Evolutionary conservation across 35 echinoderm and acorn worm genomes (phyloP).

Genomic region (Heliocidaris tuberculata): DNA sequence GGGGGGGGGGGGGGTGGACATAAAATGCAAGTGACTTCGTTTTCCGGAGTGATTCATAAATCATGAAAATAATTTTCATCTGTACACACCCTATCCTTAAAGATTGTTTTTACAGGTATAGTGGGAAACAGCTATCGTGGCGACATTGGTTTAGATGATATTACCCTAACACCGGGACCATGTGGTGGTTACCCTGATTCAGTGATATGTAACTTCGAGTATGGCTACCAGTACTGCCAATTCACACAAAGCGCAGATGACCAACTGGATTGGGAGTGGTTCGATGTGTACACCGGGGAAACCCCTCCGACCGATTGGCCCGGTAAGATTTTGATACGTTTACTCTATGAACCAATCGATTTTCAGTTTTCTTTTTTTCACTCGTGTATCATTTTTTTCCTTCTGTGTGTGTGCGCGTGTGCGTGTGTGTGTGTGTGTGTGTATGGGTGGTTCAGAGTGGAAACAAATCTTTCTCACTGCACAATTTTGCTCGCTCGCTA

Average conservation of each 20-base stretch:
- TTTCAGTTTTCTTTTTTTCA: too few species aligned
- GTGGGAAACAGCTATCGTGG: slow-evolving; percentile 53
- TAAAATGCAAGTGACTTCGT: too few species aligned
- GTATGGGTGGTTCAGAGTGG: neutral
- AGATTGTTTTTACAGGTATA: slow-evolving; percentile 66
- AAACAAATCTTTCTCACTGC: neutral
- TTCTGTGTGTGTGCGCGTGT: too few species aligned
- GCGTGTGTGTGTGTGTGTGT: neutral
- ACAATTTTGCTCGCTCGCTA: neutral
- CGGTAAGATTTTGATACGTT: neutral
- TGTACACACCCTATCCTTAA: neutral
- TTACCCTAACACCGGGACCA: slow-evolving; percentile 35
- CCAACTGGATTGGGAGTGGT: slow-evolving; percentile 44
- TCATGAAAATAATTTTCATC: too few species aligned
- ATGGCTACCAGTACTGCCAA: neutral
- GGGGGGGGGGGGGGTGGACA: too few species aligned
- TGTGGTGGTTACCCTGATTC: slow-evolving; percentile 49
- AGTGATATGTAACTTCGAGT: slow-evolving; percentile 42
- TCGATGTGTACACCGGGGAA: slow-evolving; percentile 9
- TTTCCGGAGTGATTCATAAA: too few species aligned
- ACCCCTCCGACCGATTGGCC: neutral
- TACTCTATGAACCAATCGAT: neutral
- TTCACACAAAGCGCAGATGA: neutral
- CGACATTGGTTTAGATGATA: slow-evolving; percentile 84
- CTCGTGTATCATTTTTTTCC: too few species aligned